Evolutionary conservation across 2,888 invertebrate genomes (phyloP), one percentile per base, ranked within the genome.

Genomic region (Acleris sparsana): DNA sequence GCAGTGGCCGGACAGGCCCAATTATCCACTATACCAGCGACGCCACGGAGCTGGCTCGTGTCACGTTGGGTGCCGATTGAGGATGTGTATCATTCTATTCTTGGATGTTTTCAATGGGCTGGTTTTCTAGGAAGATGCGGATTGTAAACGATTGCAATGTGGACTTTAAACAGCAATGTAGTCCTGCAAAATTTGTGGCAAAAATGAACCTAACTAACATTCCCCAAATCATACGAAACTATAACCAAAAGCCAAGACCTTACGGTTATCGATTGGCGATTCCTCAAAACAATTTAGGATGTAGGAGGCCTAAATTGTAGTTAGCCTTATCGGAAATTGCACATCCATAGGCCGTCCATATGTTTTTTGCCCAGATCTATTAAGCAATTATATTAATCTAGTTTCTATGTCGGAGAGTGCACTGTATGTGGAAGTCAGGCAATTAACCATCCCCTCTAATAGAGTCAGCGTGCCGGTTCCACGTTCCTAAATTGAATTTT

Each of bases 11-110:
- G 83, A 83, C 74, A 77, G 73, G 59, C 65, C 71, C 78, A 76
- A 82, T 83, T 83, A 83, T 76, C 70, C 79, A 80, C 80, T 80
- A 75, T 67, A 64, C 61, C 59, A 62, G 70, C 69, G 70, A 69
- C 70, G 68, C 63, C 79, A 75, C 75, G 74, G 56, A 58, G 59
- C 49, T 44, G 70, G 68, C 73, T 69, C 76, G 75, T 75, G 77
- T 71, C 46, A 48, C 48, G 66, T 39, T 66, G 66, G 66, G 71
- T 61, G 73, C 56, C 68, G 64, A 70, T 71, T 73, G 71, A 75
- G 73, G 75, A 76, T 75, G 72, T 72, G 25, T 48, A 59, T 22
- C 33, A 33, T 33, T 57, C 65, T 55, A 62, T 57, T 63, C 57
- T 60, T 53, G 63, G 63, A 29, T 33, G 51, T 44, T 56, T 39